Conservation (phyloP, 2,113 vertebrate species). For the Malurus melanocephalus region DNA sequence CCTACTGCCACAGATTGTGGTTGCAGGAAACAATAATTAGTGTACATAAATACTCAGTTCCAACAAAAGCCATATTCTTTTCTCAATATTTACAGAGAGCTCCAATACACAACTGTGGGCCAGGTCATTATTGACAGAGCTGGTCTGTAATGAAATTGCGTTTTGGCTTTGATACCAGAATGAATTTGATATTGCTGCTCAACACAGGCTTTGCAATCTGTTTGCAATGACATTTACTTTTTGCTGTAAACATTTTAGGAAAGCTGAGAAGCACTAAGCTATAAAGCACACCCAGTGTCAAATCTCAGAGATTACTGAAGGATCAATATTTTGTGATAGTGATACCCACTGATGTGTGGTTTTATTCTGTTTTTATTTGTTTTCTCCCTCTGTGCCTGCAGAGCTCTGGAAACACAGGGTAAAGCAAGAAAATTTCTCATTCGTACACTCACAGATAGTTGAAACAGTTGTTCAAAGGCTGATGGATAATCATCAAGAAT, state of each 20-base stretch:
- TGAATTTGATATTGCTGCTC: neutral
- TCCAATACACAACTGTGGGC: neutral
- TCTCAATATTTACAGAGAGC: neutral
- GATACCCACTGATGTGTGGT: neutral
- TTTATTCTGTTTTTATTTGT: neutral
- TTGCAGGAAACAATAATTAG: neutral
- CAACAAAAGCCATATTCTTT: neutral
- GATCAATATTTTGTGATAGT: neutral
- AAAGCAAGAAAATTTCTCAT: constrained; percentile 72
- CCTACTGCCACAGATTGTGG: neutral
- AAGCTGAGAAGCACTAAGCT: neutral
- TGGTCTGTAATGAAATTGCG: neutral
- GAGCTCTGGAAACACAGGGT: constrained; percentile 75
- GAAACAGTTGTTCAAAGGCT: constrained; percentile 74
- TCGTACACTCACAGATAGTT: constrained; percentile 63
- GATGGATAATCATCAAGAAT: constrained; percentile 69
- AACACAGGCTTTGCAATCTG: neutral
- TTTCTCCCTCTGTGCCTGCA: neutral
- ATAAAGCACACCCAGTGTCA: neutral
- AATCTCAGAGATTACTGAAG: constrained; percentile 13
- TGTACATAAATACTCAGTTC: neutral
- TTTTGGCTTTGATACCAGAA: constrained; percentile 20
- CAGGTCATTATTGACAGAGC: constrained; percentile 6
- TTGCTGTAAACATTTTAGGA: constrained; percentile 14
- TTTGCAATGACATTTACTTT: constrained; percentile 21